Base-by-base conservation (phyloP, 2,797 vertebrate genomes). In the Pangasius krempfi region DNA sequence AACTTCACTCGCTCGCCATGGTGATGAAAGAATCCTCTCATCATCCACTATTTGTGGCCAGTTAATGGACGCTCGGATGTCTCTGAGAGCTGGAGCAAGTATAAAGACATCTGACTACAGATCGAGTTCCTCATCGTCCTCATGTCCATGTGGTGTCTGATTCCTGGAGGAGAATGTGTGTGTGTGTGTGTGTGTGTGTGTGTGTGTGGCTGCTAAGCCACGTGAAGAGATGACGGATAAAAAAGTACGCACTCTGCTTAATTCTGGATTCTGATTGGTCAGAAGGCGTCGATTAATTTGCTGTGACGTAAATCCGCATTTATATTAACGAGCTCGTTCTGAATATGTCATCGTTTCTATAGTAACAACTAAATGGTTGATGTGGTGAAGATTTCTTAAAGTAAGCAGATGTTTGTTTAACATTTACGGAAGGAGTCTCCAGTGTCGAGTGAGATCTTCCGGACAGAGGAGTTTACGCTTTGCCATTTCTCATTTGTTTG, bases 1-100 rank as follows among this genome's bases (percentile, higher is more conserved):
- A 13, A 13, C 13, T 54, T 54, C 52, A 16, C 14, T 54, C 16
- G 4, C 70, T 72, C 7, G 3, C 16, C 70, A 37, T 40, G 18
- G 33, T 72, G 70, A 72, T 37, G 70, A 72, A 72, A 40, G 70
- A 22, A 40, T 72, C 70, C 70, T 40, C 70, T 76, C 73, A 76
- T 47, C 73, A 50, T 50, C 25, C 73, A 76, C 73, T 76, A 76
- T 52, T 78, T 78, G 75, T n/a, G 27, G 75, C 27, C 13, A 16
- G 47, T 50, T n/a, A 27, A 25, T 47, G 14, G 75, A 16, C 1
- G 47, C 44, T 78, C 27, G 27, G 40, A 50, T 47, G 22, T 5
- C 25, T 33, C 10, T 8, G 44, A n/a, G 75, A n/a, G 44, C 47
- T 78, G 12, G 6, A 12, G 44, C 5, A 14, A 2, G 18, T 52